Percentiles rank a stretch among this genome's conserved stretches.
phyloP scores from a whole-genome alignment of 2,888 invertebrate species.

The Plebejus anna region DNA sequence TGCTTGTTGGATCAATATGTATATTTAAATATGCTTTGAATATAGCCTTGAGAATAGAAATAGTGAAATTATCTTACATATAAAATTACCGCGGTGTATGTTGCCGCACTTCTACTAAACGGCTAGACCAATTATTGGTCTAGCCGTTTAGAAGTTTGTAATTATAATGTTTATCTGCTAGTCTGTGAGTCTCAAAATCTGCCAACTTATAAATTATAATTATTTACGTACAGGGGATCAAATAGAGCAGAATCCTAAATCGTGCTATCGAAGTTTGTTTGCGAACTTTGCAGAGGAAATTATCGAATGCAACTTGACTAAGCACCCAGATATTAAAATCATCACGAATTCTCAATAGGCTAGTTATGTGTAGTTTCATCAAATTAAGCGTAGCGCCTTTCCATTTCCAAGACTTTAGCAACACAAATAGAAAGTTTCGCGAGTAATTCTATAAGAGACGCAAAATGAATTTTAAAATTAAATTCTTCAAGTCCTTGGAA shows the following conservation, averaged over 20 bases:
- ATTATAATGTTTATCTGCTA: too few relatives aligned
- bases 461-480: conserved; percentile 16
- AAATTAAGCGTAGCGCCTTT: not conserved
- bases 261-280: too few relatives aligned
- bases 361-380: not conserved
- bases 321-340: not conserved
- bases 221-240: too few relatives aligned
- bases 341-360: not conserved
- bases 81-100: too few relatives aligned
- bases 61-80: not conserved
- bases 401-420: not conserved
- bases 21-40: not conserved
- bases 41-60: not conserved
- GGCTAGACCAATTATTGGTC: too few relatives aligned
- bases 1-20: not conserved
- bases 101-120: too few relatives aligned
- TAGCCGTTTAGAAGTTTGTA: too few relatives aligned
- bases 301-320: not conserved
- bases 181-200: too few relatives aligned
- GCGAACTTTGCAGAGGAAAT: too few relatives aligned
- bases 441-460: not conserved
- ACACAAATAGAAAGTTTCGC: not conserved
- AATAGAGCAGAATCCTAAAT: too few relatives aligned
- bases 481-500: conserved; percentile 10
- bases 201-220: too few relatives aligned